Conservation (phyloP, 2,797 vertebrate genomes). For the Sebastolobus alascanus region DNA sequence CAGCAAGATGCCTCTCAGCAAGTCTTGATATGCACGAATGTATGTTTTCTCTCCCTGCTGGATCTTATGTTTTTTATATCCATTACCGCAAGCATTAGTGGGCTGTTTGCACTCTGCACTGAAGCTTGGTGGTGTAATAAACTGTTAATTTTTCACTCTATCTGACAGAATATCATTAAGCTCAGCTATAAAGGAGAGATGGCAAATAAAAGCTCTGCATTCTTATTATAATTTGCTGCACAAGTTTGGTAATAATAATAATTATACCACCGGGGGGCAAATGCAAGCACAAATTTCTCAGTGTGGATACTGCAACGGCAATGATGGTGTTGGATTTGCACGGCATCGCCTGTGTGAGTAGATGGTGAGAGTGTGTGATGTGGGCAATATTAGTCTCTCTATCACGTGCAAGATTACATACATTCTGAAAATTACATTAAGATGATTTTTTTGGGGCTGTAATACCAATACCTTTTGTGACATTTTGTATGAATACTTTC, state of each 20-base stretch:
- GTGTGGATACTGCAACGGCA: conserved; percentile 29
- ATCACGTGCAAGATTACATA: not conserved
- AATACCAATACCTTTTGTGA: not conserved
- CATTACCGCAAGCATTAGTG: conserved; percentile 78
- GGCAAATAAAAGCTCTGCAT: conserved; percentile 73
- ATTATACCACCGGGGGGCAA: conserved; percentile 74
- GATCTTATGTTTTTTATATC: conserved; percentile 70
- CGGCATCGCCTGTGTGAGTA: conserved; percentile 21
- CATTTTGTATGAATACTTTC: conserved; percentile 7
- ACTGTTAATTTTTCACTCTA: conserved; percentile 75
- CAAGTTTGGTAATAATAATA: conserved; percentile 75
- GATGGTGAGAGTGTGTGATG: conserved; percentile 12
- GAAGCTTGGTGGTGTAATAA: conserved; percentile 74
- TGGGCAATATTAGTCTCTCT: not conserved
- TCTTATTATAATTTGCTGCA: conserved; percentile 71
- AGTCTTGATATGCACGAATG: conserved; percentile 59
- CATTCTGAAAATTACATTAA: conserved; percentile 1
- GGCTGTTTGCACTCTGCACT: conserved; percentile 75
- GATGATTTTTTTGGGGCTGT: not conserved
- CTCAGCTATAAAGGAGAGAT: conserved; percentile 72
- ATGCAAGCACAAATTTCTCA: conserved; percentile 57
- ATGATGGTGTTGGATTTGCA: conserved; percentile 48
- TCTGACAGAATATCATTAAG: conserved; percentile 82
- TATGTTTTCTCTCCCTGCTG: conserved; percentile 69
- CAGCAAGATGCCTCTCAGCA: conserved; percentile 62